Percentiles rank a stretch among this genome's conserved stretches.
These are phyloP conservation scores for Nothoprocta perdicaria DNA, from an alignment of 2,113 vertebrate species.

Conservation along the genomic window DNA sequence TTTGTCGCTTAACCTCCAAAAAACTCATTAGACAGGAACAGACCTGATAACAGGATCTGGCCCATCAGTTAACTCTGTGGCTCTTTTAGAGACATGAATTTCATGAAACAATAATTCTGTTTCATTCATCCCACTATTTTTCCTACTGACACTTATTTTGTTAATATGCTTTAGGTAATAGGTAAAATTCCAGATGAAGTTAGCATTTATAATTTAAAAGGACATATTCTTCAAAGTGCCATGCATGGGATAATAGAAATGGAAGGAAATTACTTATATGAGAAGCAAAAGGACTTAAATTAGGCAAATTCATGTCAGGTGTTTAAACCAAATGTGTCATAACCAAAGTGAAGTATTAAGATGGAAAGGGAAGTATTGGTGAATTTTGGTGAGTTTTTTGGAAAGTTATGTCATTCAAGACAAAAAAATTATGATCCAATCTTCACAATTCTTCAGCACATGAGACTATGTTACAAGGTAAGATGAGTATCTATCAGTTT, in stretches of 20 bases:
- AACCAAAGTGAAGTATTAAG: neutral
- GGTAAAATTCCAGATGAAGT: neutral
- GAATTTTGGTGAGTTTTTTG: neutral
- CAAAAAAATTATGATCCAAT: neutral
- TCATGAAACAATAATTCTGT: neutral
- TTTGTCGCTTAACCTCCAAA: neutral
- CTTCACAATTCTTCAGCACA: neutral
- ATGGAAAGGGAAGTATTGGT: neutral
- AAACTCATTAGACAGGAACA: neutral
- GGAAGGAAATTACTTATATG: neutral
- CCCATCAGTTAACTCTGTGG: neutral
- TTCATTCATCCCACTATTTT: neutral
- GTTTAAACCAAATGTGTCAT: rapidly evolving
- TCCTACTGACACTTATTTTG: neutral
- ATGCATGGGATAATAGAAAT: neutral
- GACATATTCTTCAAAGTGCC: neutral
- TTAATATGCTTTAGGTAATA: neutral
- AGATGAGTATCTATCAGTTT: neutral
- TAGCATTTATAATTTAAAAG: neutral
- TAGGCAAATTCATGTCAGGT: neutral
- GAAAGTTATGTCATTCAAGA: neutral
- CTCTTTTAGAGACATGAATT: neutral
- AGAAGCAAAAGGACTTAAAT: neutral
- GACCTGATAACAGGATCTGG: neutral
- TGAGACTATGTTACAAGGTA: rapidly evolving